Evolutionary conservation across 2,888 invertebrate species (phyloP).

Genomic region (Caenorhabditis doughertyi): DNA sequence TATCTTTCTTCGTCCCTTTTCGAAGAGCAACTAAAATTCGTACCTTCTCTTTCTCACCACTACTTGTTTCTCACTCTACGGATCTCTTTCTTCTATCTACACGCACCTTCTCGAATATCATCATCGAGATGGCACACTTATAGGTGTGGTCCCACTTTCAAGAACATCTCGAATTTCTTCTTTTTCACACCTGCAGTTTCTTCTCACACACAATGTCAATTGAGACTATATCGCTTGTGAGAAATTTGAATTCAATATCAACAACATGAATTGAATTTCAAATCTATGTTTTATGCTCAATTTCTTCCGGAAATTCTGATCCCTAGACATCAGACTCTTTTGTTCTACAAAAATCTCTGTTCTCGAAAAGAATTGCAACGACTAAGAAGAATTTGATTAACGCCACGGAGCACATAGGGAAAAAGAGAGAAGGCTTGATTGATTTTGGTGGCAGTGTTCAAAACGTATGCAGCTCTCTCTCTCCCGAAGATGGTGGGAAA

Average conservation of each 20-base stretch:
- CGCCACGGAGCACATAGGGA: conserved; percentile 22
- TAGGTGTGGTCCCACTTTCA: conserved; percentile 36
- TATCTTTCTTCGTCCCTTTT: background rate
- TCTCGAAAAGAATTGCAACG: conserved; percentile 2
- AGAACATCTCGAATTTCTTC: conserved; percentile 43
- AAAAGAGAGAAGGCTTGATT: conserved; percentile 32
- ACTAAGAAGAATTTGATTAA: conserved; percentile 55
- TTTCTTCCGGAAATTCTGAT: background rate
- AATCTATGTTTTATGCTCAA: background rate
- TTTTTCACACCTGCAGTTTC: conserved; percentile 30
- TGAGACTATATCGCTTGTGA: conserved; percentile 7
- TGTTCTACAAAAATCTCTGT: background rate
- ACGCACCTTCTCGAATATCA: conserved; percentile 56
- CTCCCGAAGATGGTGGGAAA: conserved; percentile 6
- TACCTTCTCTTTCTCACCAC: background rate
- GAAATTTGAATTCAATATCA: background rate
- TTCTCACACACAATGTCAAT: conserved; percentile 10
- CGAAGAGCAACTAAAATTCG: conserved; percentile 39
- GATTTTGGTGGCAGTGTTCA: conserved; percentile 42
- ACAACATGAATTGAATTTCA: background rate
- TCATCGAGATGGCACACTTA: conserved; percentile 10
- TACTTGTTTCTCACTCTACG: conserved; percentile 17
- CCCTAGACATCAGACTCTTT: background rate
- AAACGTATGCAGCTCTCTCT: background rate
- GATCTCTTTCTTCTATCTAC: conserved; percentile 18